phyloP scores from a whole-genome alignment of 2,797 vertebrate species.

The Takifugu rubripes region DNA sequence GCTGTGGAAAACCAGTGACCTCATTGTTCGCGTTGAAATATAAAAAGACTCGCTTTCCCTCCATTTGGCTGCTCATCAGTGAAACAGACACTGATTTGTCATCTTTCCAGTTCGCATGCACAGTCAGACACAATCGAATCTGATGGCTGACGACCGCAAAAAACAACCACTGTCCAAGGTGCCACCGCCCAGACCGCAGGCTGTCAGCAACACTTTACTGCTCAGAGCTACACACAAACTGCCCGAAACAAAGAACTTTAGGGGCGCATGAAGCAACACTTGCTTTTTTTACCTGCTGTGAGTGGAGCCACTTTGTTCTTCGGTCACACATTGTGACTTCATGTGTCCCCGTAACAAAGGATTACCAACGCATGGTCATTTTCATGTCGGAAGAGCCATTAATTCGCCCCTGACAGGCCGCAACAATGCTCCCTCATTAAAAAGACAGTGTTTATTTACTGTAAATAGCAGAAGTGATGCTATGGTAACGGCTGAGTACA shows the following conservation, averaged over 20 bases:
- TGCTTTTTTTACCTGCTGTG: not conserved
- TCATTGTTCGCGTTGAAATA: slow-evolving; percentile 46
- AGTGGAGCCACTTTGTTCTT: too few species aligned
- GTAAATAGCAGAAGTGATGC: slow-evolving; percentile 53
- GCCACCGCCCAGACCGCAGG: slow-evolving; percentile 31
- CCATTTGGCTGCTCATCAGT: slow-evolving; percentile 31
- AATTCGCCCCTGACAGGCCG: slow-evolving; percentile 16
- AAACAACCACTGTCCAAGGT: slow-evolving; percentile 34
- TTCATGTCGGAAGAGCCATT: slow-evolving; percentile 24
- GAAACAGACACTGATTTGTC: slow-evolving; percentile 43
- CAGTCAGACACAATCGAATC: slow-evolving; percentile 9
- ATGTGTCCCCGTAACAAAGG: slow-evolving; percentile 40
- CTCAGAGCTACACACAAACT: slow-evolving; percentile 34
- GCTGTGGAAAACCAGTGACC: slow-evolving; percentile 29
- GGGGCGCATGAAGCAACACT: slow-evolving; percentile 21
- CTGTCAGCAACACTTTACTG: slow-evolving; percentile 53
- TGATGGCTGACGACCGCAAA: slow-evolving; percentile 36
- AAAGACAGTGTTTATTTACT: slow-evolving; percentile 61
- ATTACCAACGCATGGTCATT: slow-evolving; percentile 37
- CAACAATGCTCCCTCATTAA: slow-evolving; percentile 26
- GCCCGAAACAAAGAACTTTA: slow-evolving; percentile 35
- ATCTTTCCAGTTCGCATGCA: slow-evolving; percentile 38
- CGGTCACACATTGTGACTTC: slow-evolving; percentile 1
- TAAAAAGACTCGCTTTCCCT: slow-evolving; percentile 22
- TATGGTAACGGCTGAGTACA: slow-evolving; percentile 66